phyloP scores from a whole-genome alignment of 2,797 vertebrate species.

The Peromyscus attwateri region DNA sequence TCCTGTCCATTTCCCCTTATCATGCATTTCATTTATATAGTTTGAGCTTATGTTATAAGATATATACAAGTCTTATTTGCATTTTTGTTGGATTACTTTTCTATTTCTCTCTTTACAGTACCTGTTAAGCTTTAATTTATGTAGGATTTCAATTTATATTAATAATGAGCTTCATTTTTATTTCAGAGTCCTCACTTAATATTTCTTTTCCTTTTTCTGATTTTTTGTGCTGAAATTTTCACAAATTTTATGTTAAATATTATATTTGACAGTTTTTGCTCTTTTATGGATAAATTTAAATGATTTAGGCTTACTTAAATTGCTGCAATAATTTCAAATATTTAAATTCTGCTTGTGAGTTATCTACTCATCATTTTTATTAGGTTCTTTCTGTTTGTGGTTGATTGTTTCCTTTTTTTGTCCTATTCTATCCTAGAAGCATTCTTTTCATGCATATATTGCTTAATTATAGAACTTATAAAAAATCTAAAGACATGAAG shows the following conservation, averaged over 20 bases:
- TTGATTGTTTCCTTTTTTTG: neutral
- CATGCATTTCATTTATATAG: neutral
- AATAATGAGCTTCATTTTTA: neutral
- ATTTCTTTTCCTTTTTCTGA: neutral
- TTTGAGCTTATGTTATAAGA: neutral
- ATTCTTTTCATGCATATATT: neutral
- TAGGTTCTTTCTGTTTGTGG: neutral
- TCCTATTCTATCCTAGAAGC: neutral
- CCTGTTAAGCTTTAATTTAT: neutral
- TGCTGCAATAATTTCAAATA: neutral
- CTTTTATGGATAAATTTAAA: neutral
- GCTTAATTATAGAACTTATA: neutral
- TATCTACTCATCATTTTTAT: neutral
- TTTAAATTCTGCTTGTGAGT: neutral
- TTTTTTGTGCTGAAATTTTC: neutral
- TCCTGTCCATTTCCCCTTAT: neutral
- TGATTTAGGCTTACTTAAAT: neutral
- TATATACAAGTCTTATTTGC: neutral
- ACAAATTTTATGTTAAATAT: neutral
- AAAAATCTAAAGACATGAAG: neutral
- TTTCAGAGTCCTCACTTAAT: neutral
- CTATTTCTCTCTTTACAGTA: neutral
- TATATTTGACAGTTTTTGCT: neutral
- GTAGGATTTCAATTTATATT: neutral
- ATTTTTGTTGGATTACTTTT: neutral